These are phyloP conservation scores for Mythimna albipuncta DNA, from an alignment of 2,888 invertebrate genomes.

Conservation along the genomic window DNA sequence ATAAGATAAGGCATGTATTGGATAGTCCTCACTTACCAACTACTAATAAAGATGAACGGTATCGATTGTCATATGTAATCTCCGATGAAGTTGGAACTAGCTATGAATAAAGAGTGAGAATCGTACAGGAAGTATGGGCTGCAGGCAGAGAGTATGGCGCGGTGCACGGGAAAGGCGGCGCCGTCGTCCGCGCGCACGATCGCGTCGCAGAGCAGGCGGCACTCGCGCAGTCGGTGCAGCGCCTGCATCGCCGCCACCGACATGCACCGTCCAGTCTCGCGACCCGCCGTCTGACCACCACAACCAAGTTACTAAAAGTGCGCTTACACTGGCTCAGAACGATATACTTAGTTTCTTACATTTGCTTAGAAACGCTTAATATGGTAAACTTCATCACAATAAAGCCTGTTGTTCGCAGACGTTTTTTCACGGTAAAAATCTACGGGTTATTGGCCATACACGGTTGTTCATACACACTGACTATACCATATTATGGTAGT, in stretches of 20 bases:
- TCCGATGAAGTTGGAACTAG: too few relatives aligned
- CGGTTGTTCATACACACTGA: too few relatives aligned
- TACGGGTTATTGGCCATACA: too few relatives aligned
- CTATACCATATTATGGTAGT: too few relatives aligned
- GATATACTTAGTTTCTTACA: not conserved
- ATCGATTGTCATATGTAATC: not conserved
- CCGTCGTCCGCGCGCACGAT: constrained; percentile 95
- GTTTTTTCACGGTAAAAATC: too few relatives aligned
- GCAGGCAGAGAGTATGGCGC: constrained; percentile 96
- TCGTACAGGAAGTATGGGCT: constrained; percentile 96
- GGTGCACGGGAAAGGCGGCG: constrained; percentile 95
- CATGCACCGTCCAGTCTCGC: constrained; percentile 93
- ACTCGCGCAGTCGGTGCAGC: constrained; percentile 95
- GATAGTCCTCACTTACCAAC: not conserved
- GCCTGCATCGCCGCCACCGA: constrained; percentile 96
- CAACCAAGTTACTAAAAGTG: constrained; percentile 14
- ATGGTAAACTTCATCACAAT: not conserved
- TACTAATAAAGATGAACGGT: not conserved
- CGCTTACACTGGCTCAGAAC: not conserved
- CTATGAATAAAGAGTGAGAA: constrained; percentile 7
- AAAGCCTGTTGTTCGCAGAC: not conserved
- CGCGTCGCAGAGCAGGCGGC: constrained; percentile 96
- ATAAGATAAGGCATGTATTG: not conserved
- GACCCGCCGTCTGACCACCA: constrained; percentile 85
- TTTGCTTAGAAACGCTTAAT: not conserved